Base-by-base conservation (phyloP, 2,113 vertebrate genomes). In the Indicator indicator region DNA sequence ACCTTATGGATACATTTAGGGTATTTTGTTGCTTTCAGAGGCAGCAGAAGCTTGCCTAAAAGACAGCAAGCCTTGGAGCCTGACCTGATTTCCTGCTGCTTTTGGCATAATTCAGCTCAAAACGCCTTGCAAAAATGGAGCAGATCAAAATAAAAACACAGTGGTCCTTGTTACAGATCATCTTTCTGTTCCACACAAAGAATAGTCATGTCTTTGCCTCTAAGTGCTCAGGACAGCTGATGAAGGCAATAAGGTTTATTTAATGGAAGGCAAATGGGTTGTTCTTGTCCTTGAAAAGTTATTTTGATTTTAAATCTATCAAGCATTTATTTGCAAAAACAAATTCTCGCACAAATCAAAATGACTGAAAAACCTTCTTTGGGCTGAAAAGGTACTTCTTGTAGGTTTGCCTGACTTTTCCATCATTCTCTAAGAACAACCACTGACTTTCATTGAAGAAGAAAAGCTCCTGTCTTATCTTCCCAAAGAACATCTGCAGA, bases 401-500 rank as follows among this genome's bases (percentile, higher is more conserved):
- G 40, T 70, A 54, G 58, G 20, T 36, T 52, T 32, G n/a, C 30
- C 30, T 83, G 63, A 13, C 4, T 3, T 11, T n/a, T 30, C 32
- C 10, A 4, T 28, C 42, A 7, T 3, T 70, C 44, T 33, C 32
- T 18, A 59, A 36, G 48, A 40, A 67, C 64, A 76, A 19, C 33
- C 58, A 48, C 67, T 3, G 3, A 54, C 54, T 48, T 67, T 56
- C 38, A 12, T 6, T 44, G 32, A 56, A 75, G 33, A 56, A 75
- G 67, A 30, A 52, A 56, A 59, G 17, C 70, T 87, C n/a, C 3
- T 4, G 28, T 9, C 36, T 50, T 26, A 2, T 19, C 9, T 73
- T n/a, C 11, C 33, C 9, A 44, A 44, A 44, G 42, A 44, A 44
- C 42, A 0, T 0, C 21, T 4, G 16, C 56, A n/a, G 56, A 12